These are phyloP conservation scores for Eonycteris spelaea DNA, from an alignment of 2,113 vertebrate species.

Conservation along the genomic window DNA sequence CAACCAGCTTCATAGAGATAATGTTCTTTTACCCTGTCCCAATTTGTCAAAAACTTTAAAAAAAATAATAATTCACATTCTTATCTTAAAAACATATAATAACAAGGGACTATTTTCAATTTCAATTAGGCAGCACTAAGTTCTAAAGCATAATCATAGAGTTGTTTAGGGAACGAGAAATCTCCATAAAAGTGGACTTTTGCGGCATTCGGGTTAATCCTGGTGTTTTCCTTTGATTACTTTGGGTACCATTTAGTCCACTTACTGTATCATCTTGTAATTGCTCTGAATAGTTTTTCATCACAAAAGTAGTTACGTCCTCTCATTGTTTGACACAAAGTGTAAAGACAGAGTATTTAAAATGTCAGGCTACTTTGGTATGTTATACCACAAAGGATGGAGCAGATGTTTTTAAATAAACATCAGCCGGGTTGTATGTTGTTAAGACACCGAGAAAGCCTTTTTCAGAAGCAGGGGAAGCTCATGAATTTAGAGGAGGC, in stretches of 20 bases:
- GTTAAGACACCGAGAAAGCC: conserved; percentile 80
- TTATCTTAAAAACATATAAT: conserved; percentile 49
- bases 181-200: conserved; percentile 50
- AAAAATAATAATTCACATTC: conserved; percentile 20
- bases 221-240: conserved; percentile 72
- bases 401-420: conserved; percentile 88
- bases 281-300: conserved; percentile 75
- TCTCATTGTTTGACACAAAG: conserved; percentile 72
- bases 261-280: conserved; percentile 76
- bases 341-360: conserved; percentile 78
- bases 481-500: conserved; percentile 82
- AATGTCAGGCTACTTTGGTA: conserved; percentile 80
- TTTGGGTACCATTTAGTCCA: conserved; percentile 76
- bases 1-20: neutral
- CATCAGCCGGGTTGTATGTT: conserved; percentile 79
- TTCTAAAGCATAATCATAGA: neutral
- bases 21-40: neutral
- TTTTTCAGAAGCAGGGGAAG: conserved; percentile 85
- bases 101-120: conserved; percentile 47
- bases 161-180: conserved; percentile 4
- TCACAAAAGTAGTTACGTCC: conserved; percentile 70
- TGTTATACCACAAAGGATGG: conserved; percentile 77
- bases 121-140: conserved; percentile 65
- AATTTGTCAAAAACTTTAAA: conserved; percentile 27
- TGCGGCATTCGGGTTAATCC: conserved; percentile 56